phyloP scores from a whole-genome alignment of 2,888 invertebrate species.

The Lepidocyrtinus sp. region DNA sequence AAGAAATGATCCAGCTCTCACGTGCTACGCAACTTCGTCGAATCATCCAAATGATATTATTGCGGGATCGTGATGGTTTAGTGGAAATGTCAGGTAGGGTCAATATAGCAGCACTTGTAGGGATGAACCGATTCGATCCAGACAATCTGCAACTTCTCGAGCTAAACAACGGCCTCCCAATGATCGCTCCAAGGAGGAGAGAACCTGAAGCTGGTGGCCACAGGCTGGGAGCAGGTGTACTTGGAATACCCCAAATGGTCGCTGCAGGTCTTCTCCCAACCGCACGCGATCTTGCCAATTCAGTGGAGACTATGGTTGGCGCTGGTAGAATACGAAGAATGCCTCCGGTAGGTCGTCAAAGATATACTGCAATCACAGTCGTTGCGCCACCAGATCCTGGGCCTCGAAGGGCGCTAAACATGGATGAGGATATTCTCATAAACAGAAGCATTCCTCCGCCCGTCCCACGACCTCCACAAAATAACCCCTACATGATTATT shows the following conservation, averaged over 20 bases:
- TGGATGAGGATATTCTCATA: background rate
- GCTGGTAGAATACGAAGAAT: conserved; percentile 40
- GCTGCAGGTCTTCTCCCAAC: conserved; percentile 58
- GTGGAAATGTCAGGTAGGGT: conserved; percentile 49
- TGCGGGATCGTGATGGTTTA: conserved; percentile 52
- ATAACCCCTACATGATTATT: background rate
- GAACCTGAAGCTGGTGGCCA: conserved; percentile 33
- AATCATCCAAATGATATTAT: conserved; percentile 53
- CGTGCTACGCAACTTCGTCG: conserved; percentile 55
- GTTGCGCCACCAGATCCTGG: conserved; percentile 15
- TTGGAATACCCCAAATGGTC: conserved; percentile 57
- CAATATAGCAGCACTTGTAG: conserved; percentile 49
- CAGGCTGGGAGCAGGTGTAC: conserved; percentile 46
- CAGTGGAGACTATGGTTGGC: conserved; percentile 44
- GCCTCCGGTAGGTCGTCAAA: conserved; percentile 45
- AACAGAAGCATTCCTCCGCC: background rate
- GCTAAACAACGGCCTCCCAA: conserved; percentile 56
- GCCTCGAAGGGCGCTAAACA: background rate
- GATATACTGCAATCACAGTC: conserved; percentile 38
- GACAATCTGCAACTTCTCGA: conserved; percentile 59
- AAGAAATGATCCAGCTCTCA: conserved; percentile 47
- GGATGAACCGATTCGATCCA: conserved; percentile 54
- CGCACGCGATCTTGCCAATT: conserved; percentile 46
- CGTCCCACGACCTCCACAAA: no score
- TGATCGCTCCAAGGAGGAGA: conserved; percentile 52